Evolutionary conservation across 2,888 invertebrate species (phyloP), one percentile per base, ranked within the genome.

Genomic region (Melipona bicolor): DNA sequence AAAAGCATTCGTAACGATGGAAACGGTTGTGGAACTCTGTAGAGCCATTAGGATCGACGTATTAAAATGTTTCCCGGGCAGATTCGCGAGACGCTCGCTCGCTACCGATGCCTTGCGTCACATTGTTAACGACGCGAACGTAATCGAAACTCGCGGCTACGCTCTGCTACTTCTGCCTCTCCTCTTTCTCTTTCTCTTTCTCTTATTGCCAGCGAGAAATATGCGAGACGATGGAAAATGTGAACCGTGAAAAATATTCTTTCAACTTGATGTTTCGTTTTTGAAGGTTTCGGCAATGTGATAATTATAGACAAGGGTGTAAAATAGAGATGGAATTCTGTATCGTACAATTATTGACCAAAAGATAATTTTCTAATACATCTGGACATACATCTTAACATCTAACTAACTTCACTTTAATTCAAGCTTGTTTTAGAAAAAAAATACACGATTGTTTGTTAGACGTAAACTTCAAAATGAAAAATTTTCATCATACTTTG

Each of bases 1-100:
- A 81, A 83, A 87, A 84, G 84, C 83, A 85, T 83, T 83, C 80
- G 83, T 88, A 88, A 88, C 88, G 88, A 87, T 80, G 80, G 84
- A 70, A 88, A 79, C 83, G 79, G 79, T 88, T 73, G 67, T 83
- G 77, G 79, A 87, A 77, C 78, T 87, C 84, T 85, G 81, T 79
- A 77, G 85, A 64, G 86, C 85, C 83, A 83, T 85, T 85, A 85
- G 75, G 82, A 85, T 77, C 85, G 85, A 74, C 85, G 70, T 81
- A 84, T 76, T 79, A 79, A 84, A 86, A 84, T 86, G 81, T 81
- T 84, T 81, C 62, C 73, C 69, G 19, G n/a, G 59, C 32, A 77
- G 65, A 72, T 62, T 65, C 49, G 67, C 49, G 69, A 65, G 69
- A 75, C 36, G n/a, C 2, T 61, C 32, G 50, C 24, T 24, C 24